Percentiles rank a stretch among this genome's conserved stretches.
Conservation (phyloP, 2,888 invertebrate species). For the Nomada fucata region DNA sequence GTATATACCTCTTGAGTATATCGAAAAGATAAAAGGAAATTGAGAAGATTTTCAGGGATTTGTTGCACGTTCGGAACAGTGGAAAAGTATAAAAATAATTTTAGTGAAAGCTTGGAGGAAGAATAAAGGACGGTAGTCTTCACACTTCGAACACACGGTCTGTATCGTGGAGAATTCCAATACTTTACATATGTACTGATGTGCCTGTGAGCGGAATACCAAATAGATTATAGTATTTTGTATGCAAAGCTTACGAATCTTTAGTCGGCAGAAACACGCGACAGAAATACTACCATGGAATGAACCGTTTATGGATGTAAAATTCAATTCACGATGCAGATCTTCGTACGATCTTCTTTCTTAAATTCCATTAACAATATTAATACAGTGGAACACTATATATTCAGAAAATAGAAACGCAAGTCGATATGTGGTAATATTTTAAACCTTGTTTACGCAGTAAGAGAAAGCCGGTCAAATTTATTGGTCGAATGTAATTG, state of each 20-base stretch:
- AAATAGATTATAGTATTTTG: slow-evolving; percentile 2
- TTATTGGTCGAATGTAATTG: too few species aligned
- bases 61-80: too few species aligned
- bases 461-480: too few species aligned
- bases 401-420: too few species aligned
- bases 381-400: not conserved
- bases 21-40: too few species aligned
- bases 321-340: not conserved
- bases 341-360: not conserved
- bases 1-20: too few species aligned
- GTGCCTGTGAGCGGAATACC: slow-evolving; percentile 15
- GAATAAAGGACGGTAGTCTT: not conserved
- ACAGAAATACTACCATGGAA: not conserved
- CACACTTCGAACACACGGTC: slow-evolving; percentile 25
- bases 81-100: too few species aligned
- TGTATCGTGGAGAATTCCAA: slow-evolving; percentile 33
- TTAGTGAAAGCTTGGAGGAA: not conserved
- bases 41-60: too few species aligned
- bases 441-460: too few species aligned
- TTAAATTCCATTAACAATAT: not conserved
- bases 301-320: not conserved
- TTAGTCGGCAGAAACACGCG: too few species aligned
- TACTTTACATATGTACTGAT: not conserved
- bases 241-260: too few species aligned
- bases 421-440: too few species aligned